Evolutionary conservation across 2,797 vertebrate genomes (phyloP), one percentile per base, ranked within the genome.

Genomic region (Phalanger gymnotis): DNA sequence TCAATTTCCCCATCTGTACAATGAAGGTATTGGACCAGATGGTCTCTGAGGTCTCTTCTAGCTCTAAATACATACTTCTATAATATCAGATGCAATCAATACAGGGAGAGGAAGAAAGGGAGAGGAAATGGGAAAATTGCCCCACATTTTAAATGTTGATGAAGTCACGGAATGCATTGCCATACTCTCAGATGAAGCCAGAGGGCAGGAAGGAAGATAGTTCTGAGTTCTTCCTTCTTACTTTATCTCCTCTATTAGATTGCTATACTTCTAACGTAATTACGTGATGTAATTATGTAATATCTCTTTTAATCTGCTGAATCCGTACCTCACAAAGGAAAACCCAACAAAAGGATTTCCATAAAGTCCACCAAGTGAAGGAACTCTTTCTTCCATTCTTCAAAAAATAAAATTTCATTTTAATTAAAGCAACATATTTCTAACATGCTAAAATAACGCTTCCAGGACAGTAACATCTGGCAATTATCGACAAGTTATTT

Each of bases 91-190:
- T 73, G 61, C 34, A 73, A 11, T 16, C 34, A 73, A 11, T 16
- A 73, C 22, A 94, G 14, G 27, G 12, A 87, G 91, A 66, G 51
- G 91, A 94, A 94, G 31, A 93, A 95, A 30, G 96, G 51, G 14
- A 91, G 87, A 90, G 1, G 1, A 91, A 52, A 30, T 87, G 47
- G 66, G 87, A 92, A 95, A 91, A 94, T 57, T 57, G 92, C 47
- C 92, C 11, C 30, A 34, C 51, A 91, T 81, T 95, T 96, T 93
- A 90, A 34, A 89, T 94, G 94, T 96, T 90, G 16, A 94, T 27
- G 58, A 94, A 93, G 12, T 95, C 7, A 93, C 94, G 94, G 91
- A 94, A 94, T 73, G 57, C 16, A 5, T 12, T 54, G 53, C 96
- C 51, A 96, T n/a, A 87, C 6, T 4, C 95, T 96, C 94, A 91